Conservation (phyloP, 2,797 vertebrate genomes). For the Pempheris klunzingeri region DNA sequence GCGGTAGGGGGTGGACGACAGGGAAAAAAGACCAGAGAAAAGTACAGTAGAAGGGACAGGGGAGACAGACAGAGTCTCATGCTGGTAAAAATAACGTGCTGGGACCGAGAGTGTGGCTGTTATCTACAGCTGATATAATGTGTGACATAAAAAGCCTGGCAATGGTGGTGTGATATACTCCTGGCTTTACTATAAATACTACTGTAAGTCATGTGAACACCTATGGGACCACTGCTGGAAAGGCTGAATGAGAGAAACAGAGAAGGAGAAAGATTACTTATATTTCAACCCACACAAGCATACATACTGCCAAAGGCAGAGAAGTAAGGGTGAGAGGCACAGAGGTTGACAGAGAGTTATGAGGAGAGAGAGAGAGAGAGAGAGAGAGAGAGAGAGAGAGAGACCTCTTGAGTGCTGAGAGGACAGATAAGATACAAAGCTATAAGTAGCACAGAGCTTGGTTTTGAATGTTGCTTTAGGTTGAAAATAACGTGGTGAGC, state of each 20-base stretch:
- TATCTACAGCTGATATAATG: constrained; percentile 56
- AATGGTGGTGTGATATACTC: constrained; percentile 18
- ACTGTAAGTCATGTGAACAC: constrained; percentile 16
- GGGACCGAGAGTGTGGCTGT: constrained; percentile 5
- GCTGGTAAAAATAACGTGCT: constrained; percentile 62
- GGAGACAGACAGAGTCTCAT: constrained; percentile 16
- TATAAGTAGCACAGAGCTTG: constrained; percentile 70
- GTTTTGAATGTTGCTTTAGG: constrained; percentile 48
- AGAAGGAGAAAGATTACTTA: not conserved
- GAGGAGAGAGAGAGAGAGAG: constrained; percentile 27
- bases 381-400: constrained; percentile 29
- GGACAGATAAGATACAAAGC: constrained; percentile 76
- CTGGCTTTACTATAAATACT: constrained; percentile 43
- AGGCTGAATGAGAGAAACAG: not conserved
- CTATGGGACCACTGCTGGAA: constrained; percentile 2
- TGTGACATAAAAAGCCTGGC: constrained; percentile 40
- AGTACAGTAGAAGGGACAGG: constrained; percentile 1
- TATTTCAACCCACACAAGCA: not conserved
- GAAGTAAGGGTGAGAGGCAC: not conserved
- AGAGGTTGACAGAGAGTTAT: not conserved
- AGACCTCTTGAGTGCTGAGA: constrained; percentile 55
- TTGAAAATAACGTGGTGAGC: constrained; percentile 61
- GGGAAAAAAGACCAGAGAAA: not conserved
- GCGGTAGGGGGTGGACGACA: not conserved
- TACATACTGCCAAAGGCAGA: not conserved